Evolutionary conservation across 2,113 vertebrate species (phyloP), one percentile per base, ranked within the genome.

Genomic region (Seriola aureovittata): DNA sequence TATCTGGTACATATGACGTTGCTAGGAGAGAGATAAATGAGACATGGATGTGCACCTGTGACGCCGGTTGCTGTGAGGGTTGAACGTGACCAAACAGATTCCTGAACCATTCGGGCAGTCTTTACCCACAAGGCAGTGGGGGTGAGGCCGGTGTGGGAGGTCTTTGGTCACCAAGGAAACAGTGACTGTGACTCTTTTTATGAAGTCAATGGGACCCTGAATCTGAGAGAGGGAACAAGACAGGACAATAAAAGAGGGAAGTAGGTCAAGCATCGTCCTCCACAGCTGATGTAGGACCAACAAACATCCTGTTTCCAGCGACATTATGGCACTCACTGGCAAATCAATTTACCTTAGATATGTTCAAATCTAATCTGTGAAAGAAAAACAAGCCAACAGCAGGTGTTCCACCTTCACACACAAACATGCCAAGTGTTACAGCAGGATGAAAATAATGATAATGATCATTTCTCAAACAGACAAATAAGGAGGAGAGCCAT

Each of bases 51-150:
- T 17, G 9, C 92, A 98, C 97, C 97, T 97, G 95, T 97, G 97
- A 29, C 93, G 88, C 55, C 96, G 89, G 81, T 90, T 94, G 90
- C 19, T 91, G 0, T 96, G 95, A 55, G 97, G 97, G 63, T 95
- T 96, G 14, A 99, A 81, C 0, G 87, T 78, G 34, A 99, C 93
- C 59, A 96, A 86, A 58, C 97, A 99, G 81, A 98, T 95, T 0
- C 94, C 94, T 5, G 91, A 88, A 46, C 96, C 94, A 0, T 95
- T 91, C 0, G 91, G 87, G 74, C 98, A 99, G 88, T 99, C 97
- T 87, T 98, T 99, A 80, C 98, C 98, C 91, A 99, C 98, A 0
- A 99, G 95, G 69, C 97, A 96, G 80, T 98, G 98, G 0, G 98
- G 98, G 90, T 99, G 98, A 17, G 98, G 96, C 0, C 97, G 95